phyloP scores from a whole-genome alignment of 2,888 invertebrate species.

The Drosophila sordidapex region DNA sequence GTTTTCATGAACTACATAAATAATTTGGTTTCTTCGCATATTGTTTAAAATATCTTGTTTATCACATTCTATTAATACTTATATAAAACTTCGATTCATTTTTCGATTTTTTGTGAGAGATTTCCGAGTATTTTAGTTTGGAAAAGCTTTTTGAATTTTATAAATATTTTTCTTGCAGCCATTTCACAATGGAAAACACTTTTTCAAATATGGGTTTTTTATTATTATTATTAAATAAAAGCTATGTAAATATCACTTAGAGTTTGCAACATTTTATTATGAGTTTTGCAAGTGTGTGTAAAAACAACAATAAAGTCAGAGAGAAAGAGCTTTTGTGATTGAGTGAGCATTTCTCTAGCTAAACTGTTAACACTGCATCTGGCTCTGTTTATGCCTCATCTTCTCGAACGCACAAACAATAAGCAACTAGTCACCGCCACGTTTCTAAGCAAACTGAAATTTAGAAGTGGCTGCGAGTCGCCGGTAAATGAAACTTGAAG shows the following conservation, averaged over 20 bases:
- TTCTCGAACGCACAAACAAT: conserved; percentile 3
- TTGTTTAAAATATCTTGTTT: not conserved
- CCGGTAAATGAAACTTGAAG: conserved; percentile 23
- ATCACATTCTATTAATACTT: not conserved
- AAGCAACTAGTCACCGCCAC: conserved; percentile 49
- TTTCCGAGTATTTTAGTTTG: not conserved
- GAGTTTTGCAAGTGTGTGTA: not conserved
- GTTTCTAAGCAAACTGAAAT: conserved; percentile 57
- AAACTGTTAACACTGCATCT: not conserved
- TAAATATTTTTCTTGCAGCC: not conserved
- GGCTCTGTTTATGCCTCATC: not conserved
- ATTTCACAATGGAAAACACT: not conserved
- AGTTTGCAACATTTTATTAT: not conserved
- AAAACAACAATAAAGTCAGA: not conserved
- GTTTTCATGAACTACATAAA: not conserved
- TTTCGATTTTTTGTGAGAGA: not conserved
- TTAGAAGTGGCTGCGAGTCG: conserved; percentile 15
- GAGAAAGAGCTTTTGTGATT: not conserved
- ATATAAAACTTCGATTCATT: not conserved
- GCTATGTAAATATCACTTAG: not conserved
- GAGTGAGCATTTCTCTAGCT: not conserved
- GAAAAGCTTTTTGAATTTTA: not conserved
- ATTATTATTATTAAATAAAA: not conserved
- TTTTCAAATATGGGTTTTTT: not conserved
- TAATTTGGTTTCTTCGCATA: not conserved